phyloP scores from a whole-genome alignment of 2,888 invertebrate genomes.

The Drosophila kokeensis region DNA sequence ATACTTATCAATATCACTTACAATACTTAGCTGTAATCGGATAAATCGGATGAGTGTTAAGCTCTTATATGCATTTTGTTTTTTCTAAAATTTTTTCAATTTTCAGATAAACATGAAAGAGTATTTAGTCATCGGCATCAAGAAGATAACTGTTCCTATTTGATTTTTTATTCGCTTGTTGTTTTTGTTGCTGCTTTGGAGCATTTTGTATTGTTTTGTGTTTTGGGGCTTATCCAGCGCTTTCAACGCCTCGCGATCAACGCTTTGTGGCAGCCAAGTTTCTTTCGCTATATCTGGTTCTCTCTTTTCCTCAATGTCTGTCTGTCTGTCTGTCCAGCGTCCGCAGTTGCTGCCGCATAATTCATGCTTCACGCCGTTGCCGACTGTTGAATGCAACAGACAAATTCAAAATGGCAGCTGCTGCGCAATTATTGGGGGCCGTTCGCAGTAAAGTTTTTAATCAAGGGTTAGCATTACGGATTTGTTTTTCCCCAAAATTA shows the following conservation, averaged over 20 bases:
- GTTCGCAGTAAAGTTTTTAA: conserved; percentile 45
- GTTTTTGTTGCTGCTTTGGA: conserved; percentile 34
- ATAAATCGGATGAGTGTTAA: background rate
- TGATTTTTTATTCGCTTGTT: conserved; percentile 19
- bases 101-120: background rate
- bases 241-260: conserved; percentile 77
- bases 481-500: conserved; percentile 58
- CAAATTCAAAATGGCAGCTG: conserved; percentile 70
- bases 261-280: conserved; percentile 33
- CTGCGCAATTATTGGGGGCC: conserved; percentile 53
- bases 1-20: background rate
- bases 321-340: background rate
- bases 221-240: conserved; percentile 75
- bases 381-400: conserved; percentile 27
- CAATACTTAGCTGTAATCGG: background rate
- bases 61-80: background rate
- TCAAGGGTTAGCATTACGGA: conserved; percentile 62
- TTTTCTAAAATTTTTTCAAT: background rate
- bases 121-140: background rate
- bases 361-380: conserved; percentile 76
- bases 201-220: conserved; percentile 78
- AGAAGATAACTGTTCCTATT: background rate
- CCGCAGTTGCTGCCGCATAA: conserved; percentile 59
- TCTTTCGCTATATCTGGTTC: conserved; percentile 1
- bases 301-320: background rate